phyloP scores from a whole-genome alignment of 2,113 vertebrate genomes.

The Eidolon helvum region DNA sequence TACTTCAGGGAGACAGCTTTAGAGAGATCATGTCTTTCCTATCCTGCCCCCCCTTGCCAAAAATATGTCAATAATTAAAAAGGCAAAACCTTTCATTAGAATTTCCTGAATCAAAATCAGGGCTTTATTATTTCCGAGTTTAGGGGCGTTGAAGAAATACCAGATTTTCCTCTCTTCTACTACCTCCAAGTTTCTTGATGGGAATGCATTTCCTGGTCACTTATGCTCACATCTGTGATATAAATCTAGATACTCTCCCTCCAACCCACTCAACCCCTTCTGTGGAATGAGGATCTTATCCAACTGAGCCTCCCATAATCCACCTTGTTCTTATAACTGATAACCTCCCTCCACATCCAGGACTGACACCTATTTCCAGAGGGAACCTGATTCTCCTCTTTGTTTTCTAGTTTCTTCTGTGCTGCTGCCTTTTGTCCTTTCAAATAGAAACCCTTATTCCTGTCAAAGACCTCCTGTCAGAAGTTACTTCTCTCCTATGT shows the following conservation, averaged over 20 bases:
- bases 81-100: neutral
- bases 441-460: neutral
- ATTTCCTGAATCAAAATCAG: slow-evolving; percentile 1
- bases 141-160: neutral
- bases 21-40: neutral
- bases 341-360: neutral
- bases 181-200: neutral
- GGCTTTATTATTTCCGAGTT: neutral
- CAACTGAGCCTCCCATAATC: neutral
- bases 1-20: neutral
- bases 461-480: neutral
- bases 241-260: neutral
- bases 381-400: neutral
- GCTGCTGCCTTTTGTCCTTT: neutral
- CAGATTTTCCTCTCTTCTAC: neutral
- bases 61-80: neutral
- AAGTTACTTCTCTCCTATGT: neutral
- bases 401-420: neutral
- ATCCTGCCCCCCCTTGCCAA: neutral
- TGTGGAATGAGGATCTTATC: neutral
- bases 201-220: neutral
- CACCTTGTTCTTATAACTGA: neutral
- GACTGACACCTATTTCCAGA: neutral
- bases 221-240: neutral
- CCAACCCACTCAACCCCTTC: neutral